Evolutionary conservation across 2,797 vertebrate genomes (phyloP).

Genomic region (Sarcoramphus papa): DNA sequence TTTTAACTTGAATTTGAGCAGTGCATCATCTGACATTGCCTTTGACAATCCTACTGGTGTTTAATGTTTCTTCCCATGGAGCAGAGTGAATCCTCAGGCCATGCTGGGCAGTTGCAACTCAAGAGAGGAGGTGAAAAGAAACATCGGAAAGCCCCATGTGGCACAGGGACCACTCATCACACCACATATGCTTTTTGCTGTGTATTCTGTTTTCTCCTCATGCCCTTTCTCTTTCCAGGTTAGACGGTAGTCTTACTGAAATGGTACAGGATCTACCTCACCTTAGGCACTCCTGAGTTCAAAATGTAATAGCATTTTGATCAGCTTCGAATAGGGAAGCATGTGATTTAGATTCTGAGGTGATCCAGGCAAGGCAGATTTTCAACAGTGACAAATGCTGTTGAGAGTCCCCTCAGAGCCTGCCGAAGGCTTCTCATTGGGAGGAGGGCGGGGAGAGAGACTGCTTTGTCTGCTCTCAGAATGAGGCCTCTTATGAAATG

Average conservation of each 20-base stretch:
- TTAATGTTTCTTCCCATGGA: not conserved
- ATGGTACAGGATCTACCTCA: not conserved
- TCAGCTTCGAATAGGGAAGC: not conserved
- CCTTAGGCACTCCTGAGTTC: not conserved
- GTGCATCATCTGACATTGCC: not conserved
- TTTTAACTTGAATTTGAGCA: not conserved
- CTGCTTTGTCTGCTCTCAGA: not conserved
- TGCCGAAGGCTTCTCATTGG: not conserved
- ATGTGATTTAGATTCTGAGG: not conserved
- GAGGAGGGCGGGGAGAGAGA: not conserved
- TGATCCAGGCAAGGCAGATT: not conserved
- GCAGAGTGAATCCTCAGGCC: not conserved
- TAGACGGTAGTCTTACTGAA: not conserved
- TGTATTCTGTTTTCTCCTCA: not conserved
- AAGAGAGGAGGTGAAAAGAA: not conserved
- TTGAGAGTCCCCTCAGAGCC: not conserved
- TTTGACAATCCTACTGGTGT: not conserved
- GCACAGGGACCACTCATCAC: too few relatives aligned
- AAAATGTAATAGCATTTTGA: not conserved
- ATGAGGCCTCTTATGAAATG: not conserved
- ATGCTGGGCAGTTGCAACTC: not conserved
- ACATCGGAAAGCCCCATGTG: not conserved
- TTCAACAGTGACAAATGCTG: too few relatives aligned
- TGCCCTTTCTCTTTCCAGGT: not conserved
- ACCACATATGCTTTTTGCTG: not conserved